Conservation (phyloP, 1,140 invertebrate species). For the Apis laboriosa region DNA sequence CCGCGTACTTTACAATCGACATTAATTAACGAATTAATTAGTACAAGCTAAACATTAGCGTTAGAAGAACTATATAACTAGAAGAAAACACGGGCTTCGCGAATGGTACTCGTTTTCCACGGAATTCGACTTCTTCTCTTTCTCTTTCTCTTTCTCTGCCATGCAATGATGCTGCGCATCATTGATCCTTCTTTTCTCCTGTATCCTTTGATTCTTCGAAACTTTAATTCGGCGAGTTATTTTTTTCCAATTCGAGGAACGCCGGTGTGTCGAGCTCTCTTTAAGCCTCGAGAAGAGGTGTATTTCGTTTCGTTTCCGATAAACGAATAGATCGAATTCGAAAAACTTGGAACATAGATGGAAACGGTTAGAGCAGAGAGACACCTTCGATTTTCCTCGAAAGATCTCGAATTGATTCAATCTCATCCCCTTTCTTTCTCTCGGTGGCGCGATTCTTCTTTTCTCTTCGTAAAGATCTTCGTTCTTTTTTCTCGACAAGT, state of each 20-base stretch:
- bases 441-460: not conserved
- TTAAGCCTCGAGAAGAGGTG: too few species aligned
- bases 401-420: not conserved
- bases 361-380: constrained; percentile 31
- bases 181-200: not conserved
- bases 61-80: constrained; percentile 41
- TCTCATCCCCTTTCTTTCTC: not conserved
- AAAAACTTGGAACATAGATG: constrained; percentile 24
- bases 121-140: not conserved
- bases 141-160: not conserved
- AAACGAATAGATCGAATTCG: too few species aligned
- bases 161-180: not conserved
- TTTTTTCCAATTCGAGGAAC: too few species aligned
- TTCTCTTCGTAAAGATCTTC: not conserved
- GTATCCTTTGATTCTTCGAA: not conserved
- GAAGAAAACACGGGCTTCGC: constrained; percentile 11
- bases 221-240: too few species aligned
- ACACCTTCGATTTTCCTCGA: constrained; percentile 29
- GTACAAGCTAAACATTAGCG: constrained; percentile 52
- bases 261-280: too few species aligned
- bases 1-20: constrained; percentile 1
- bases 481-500: not conserved
- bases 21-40: constrained; percentile 53
- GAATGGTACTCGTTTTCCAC: not conserved
- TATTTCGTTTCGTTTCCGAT: too few species aligned